Base-by-base conservation (phyloP, 2,797 vertebrate species). In the Aotus griseimembra region DNA sequence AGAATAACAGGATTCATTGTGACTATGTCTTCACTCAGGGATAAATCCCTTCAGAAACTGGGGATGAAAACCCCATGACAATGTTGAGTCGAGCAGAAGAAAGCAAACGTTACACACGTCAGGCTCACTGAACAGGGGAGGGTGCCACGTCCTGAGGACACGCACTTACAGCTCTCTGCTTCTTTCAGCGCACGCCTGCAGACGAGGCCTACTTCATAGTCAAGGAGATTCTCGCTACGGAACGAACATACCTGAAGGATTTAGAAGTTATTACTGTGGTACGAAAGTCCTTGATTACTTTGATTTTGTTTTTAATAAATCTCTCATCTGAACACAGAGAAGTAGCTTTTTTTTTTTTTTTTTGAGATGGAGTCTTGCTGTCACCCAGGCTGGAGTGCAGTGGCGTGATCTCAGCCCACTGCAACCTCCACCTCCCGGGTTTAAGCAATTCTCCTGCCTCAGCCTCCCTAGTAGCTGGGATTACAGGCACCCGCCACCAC, bases 251-350 rank as follows among this genome's bases (percentile, higher is more conserved):
- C 97, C 98, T 99, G 84, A 99, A 99, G 97, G 99, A 99, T 98
- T 98, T 99, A n/a, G 99, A 99, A 98, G 99, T 99, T 89, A 99
- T 99, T 96, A 99, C 99, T 5, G 99, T 99, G 99, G 99, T 99
- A 99, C 99, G 99, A 52, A 41, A 1, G 24, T 67, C 39, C 22
- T 93, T 93, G 3, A 22, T 24, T 57, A 1, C 39, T 80, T 72
- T 76, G 50, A 15, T 24, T 22, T 77, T 87, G 15, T 77, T 87
- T 89, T 72, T 39, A 55, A 4, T 75, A 26, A 3, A 28, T 70
- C 67, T 83, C 75, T 61, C 15, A 36, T 39, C 57, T 50, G 58
- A 88, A n/a, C 88, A 20, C 4, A 46, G 33, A 89, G 14, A 76
- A 75, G 8, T 24, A 0, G 4, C 64, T 57, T 33, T 36, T 57